A percentile compares a stretch with the other conserved stretches of the same genome.
These are phyloP conservation scores for Vimba vimba DNA, from an alignment of 2,113 vertebrate genomes.

Conservation along the genomic window DNA sequence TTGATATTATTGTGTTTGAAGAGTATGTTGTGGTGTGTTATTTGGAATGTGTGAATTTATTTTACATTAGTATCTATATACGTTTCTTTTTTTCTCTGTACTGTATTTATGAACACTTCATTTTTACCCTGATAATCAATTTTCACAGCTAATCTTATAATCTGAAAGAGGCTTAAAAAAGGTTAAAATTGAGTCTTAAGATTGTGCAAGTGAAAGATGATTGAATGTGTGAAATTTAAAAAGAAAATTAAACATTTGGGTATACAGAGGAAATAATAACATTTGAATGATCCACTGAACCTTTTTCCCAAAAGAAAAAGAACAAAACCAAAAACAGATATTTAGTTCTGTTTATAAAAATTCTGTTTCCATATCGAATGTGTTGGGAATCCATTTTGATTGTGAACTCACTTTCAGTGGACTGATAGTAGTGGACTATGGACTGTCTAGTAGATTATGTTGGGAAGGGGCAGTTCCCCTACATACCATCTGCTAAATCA, in stretches of 20 bases:
- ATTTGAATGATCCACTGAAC: background rate
- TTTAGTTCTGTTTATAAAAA: background rate
- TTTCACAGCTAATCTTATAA: background rate
- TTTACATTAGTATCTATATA: background rate
- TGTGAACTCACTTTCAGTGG: background rate
- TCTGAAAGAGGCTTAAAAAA: background rate
- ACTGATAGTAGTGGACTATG: background rate
- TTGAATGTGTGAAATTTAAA: background rate
- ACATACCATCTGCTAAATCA: background rate
- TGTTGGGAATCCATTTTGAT: background rate
- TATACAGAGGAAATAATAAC: background rate
- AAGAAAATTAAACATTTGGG: too few relatives aligned
- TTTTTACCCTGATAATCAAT: background rate
- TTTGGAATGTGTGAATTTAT: slow-evolving; percentile 3
- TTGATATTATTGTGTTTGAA: background rate
- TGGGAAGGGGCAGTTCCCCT: background rate
- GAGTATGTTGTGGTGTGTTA: background rate
- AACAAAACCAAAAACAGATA: background rate
- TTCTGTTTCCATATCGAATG: background rate
- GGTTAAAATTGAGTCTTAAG: background rate
- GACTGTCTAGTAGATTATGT: background rate
- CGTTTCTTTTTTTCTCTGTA: background rate
- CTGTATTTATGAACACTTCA: background rate
- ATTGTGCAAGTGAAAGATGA: background rate
- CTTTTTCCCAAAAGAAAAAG: background rate